phyloP scores from a whole-genome alignment of 2,888 invertebrate genomes.

The Amphipyra tragopoginis region DNA sequence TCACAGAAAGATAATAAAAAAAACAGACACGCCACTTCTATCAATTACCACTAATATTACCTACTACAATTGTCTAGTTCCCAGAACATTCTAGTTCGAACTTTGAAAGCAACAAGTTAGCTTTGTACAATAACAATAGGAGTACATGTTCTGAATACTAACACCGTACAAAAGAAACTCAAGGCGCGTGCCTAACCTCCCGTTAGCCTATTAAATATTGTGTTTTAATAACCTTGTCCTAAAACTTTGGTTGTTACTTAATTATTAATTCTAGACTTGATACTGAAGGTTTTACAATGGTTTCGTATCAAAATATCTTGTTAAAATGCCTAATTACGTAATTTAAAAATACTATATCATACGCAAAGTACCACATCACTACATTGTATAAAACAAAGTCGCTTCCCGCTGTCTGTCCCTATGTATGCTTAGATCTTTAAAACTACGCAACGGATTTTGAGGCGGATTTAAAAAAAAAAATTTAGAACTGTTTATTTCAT shows the following conservation, averaged over 20 bases:
- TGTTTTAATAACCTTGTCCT: slow-evolving; percentile 17
- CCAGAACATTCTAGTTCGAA: slow-evolving; percentile 26
- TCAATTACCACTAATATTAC: slow-evolving; percentile 25
- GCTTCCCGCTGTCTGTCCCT: too few relatives aligned
- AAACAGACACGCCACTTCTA: slow-evolving; percentile 7
- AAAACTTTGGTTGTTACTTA: slow-evolving; percentile 2
- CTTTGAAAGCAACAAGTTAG: slow-evolving; percentile 50
- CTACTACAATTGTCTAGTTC: slow-evolving; percentile 30
- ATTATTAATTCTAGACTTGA: neutral
- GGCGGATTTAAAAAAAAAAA: too few relatives aligned
- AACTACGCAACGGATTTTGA: too few relatives aligned
- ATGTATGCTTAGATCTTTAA: too few relatives aligned
- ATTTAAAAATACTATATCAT: too few relatives aligned
- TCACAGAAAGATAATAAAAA: slow-evolving; percentile 11
- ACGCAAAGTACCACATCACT: too few relatives aligned
- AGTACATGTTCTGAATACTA: slow-evolving; percentile 39
- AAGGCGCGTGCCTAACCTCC: slow-evolving; percentile 43
- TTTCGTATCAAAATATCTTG: too few relatives aligned
- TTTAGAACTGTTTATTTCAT: too few relatives aligned
- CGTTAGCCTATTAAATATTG: slow-evolving; percentile 25
- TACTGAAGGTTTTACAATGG: neutral
- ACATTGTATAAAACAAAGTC: too few relatives aligned
- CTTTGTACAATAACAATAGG: slow-evolving; percentile 53
- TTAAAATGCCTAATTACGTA: too few relatives aligned
- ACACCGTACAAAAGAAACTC: slow-evolving; percentile 32